Evolutionary conservation across 2,113 vertebrate genomes (phyloP).

Genomic region (Passer montanus): DNA sequence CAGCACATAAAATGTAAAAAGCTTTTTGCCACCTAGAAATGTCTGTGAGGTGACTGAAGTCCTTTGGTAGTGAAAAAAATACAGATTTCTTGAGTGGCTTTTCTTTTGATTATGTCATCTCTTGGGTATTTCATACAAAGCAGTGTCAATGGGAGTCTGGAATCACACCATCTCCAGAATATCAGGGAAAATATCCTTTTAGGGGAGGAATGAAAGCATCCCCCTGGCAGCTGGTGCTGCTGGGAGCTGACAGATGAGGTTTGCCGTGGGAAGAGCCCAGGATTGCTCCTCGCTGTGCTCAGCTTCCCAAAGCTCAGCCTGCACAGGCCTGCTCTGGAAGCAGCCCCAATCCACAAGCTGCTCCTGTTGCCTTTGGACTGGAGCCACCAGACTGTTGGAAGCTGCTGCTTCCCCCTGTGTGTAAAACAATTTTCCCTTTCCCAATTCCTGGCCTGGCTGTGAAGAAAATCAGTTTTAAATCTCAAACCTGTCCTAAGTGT

Average conservation of each 20-base stretch:
- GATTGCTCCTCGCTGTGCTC: not conserved
- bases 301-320: not conserved
- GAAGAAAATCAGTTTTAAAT: not conserved
- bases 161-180: not conserved
- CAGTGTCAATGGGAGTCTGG: not conserved
- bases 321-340: not conserved
- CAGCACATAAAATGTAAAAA: not conserved
- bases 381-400: not conserved
- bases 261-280: not conserved
- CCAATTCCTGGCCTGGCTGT: not conserved
- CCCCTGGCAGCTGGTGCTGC: not conserved
- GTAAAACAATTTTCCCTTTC: not conserved
- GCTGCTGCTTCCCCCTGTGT: not conserved
- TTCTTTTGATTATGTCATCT: not conserved
- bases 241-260: not conserved
- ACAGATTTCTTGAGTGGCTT: not conserved
- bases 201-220: not conserved
- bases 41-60: not conserved
- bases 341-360: not conserved
- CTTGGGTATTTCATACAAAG: not conserved
- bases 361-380: not conserved
- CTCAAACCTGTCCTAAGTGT: not conserved
- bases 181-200: accelerated
- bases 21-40: not conserved
- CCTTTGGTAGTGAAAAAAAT: not conserved